Base-by-base conservation (phyloP, 2,888 invertebrate species). In the Eupeodes latifasciatus region DNA sequence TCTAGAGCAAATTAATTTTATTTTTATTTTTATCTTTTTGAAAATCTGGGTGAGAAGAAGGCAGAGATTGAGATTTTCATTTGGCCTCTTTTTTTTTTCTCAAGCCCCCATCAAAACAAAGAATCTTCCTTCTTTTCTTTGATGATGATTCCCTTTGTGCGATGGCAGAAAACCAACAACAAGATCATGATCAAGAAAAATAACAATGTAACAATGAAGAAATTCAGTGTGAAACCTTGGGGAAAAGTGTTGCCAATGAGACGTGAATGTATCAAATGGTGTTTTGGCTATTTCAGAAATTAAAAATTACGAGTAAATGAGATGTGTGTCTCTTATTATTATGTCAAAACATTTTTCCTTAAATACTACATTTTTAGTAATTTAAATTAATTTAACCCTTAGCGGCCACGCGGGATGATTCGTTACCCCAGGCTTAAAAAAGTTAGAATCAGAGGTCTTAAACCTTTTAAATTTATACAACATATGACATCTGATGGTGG, bases 141-240 rank as follows among this genome's bases (percentile, higher is more conserved):
- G 40, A 40, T 40, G 40, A 40, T 61, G 27, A 55, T 40, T 49
- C 62, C 66, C 66, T 71, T 81, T 69, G 47, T 85, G 59, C 5
- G 3, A n/a, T 10, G 9, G 11, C 44, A 64, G 47, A 16, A 19
- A 19, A 0, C 19, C 27, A 27, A 47, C 27, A 71, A 71, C 80
- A 83, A 84, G 80, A 87, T 87, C 84, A 87, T 19, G 86, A 84
- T 80, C 83, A 66, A 55, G 66, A 76, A 62, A 49, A 74, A 57
- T 55, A 79, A 66, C 27, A 76, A 64, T 55, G 27, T 11, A 55
- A 55, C 40, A 40, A 71, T 55, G 27, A 27, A 27, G 19, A 27
- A 71, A 55, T 11, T 71, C 55, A 19, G 3, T 51, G 71, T 71
- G 14, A 9, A 44, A 19, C 55, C 12, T 44, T 1, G 3, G 19